phyloP scores from a whole-genome alignment of 2,113 vertebrate species.

The Aegithalos caudatus region DNA sequence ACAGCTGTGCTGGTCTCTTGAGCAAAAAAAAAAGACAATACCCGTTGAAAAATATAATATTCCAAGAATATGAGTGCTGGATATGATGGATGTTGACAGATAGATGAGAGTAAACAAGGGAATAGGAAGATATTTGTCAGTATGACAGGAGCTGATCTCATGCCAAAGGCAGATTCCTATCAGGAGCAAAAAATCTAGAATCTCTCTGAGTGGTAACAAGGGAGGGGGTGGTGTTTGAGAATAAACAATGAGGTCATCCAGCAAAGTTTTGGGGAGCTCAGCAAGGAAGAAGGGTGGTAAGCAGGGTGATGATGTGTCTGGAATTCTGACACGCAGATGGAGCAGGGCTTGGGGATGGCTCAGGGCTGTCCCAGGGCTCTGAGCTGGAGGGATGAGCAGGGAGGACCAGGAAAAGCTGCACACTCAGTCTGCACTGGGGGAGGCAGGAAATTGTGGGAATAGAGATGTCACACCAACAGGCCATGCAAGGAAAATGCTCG shows the following conservation, averaged over 20 bases:
- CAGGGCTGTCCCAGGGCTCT: neutral
- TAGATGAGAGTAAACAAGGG: neutral
- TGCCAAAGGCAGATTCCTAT: neutral
- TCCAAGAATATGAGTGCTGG: neutral
- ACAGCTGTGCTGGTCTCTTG: neutral
- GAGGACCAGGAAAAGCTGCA: neutral
- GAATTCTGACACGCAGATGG: neutral
- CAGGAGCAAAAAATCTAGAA: neutral
- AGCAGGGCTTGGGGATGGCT: neutral
- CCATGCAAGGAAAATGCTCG: neutral
- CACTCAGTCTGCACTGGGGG: neutral
- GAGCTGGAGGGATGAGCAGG: fast-evolving
- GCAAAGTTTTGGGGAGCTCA: neutral
- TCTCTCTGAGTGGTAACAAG: neutral
- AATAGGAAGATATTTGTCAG: neutral
- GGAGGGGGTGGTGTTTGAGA: fast-evolving
- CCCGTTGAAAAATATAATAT: neutral
- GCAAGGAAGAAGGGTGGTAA: neutral
- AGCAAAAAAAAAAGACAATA: neutral
- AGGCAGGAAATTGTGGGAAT: neutral
- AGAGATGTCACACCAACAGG: neutral
- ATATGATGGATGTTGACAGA: neutral
- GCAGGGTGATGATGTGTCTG: neutral
- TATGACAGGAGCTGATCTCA: neutral
- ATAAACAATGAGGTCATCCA: neutral